Conservation (phyloP, 2,888 invertebrate species). For the Hypselothyrea guttata region DNA sequence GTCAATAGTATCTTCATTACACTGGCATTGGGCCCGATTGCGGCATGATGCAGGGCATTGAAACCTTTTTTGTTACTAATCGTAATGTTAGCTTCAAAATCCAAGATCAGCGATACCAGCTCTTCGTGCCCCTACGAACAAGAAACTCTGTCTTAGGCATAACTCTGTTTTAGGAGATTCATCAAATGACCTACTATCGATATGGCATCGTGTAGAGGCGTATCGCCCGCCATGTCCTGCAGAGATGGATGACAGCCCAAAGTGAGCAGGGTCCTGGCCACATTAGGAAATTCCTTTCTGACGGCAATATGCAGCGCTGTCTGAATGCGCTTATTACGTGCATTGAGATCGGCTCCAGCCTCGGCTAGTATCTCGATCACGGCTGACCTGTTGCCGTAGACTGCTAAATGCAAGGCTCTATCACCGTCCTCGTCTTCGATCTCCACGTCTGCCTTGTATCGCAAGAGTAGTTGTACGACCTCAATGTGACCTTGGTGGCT, state of each 20-base stretch:
- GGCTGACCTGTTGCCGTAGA: conserved; percentile 97
- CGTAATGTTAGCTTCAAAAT: conserved; percentile 97
- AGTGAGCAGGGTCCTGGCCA: conserved; percentile 94
- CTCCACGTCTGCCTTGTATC: conserved; percentile 94
- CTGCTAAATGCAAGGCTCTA: conserved; percentile 97
- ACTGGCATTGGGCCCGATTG: conserved; percentile 92
- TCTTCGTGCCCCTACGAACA: conserved; percentile 93
- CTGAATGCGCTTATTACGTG: conserved; percentile 96
- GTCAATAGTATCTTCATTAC: conserved; percentile 97
- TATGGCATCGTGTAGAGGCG: conserved; percentile 96
- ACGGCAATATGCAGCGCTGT: conserved; percentile 98
- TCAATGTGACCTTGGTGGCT: conserved; percentile 98
- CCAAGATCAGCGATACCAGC: conserved; percentile 95
- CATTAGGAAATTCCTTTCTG: conserved; percentile 97
- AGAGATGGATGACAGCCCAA: conserved; percentile 96
- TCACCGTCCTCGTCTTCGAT: conserved; percentile 98
- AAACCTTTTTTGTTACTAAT: conserved; percentile 98
- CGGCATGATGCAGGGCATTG: conserved; percentile 96
- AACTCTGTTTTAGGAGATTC: too few species aligned
- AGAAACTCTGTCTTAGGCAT: too few species aligned
- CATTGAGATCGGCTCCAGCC: conserved; percentile 95
- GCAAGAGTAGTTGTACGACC: conserved; percentile 93
- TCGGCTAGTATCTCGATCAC: conserved; percentile 93
- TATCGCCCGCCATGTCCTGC: conserved; percentile 95
- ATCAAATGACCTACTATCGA: conserved; percentile 85